Percentiles rank a stretch among this genome's conserved stretches.
phyloP scores from a whole-genome alignment of 1,140 invertebrate species.

The Aphidius ervi region DNA sequence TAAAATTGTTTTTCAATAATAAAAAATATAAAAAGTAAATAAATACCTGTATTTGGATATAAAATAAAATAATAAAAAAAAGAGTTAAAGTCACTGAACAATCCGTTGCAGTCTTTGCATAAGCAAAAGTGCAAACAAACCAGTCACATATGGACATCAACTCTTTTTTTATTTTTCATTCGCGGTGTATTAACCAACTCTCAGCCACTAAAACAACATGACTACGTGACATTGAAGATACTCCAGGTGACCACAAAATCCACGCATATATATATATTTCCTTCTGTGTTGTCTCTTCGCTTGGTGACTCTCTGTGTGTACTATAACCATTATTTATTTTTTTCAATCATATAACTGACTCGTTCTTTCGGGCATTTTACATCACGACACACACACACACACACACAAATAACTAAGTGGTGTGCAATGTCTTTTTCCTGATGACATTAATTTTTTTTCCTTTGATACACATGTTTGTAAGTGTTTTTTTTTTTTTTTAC shows the following conservation, averaged over 20 bases:
- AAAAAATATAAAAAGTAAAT: no score
- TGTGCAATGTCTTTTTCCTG: background rate
- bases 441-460: conserved; percentile 2
- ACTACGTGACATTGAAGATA: conserved; percentile 33
- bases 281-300: conserved; percentile 1
- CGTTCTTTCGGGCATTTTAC: background rate
- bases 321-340: conserved; percentile 7
- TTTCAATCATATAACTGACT: conserved; percentile 16
- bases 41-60: no score
- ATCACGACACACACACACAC: background rate
- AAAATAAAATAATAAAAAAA: conserved; percentile 28
- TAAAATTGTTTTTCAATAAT: no score
- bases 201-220: conserved; percentile 35
- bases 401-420: background rate
- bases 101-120: background rate
- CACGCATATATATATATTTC: background rate
- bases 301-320: conserved; percentile 5
- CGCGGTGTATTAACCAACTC: conserved; percentile 11
- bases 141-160: background rate
- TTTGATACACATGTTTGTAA: no score
- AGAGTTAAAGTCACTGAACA: conserved; percentile 19
- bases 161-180: no score
- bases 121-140: conserved; percentile 14
- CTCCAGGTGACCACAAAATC: conserved; percentile 14
- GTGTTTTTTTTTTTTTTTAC: conserved; percentile 2